A percentile compares a stretch with the other conserved stretches of the same genome.
Conservation (phyloP, 2,797 vertebrate genomes). For the Sebastes ruberrimus region DNA sequence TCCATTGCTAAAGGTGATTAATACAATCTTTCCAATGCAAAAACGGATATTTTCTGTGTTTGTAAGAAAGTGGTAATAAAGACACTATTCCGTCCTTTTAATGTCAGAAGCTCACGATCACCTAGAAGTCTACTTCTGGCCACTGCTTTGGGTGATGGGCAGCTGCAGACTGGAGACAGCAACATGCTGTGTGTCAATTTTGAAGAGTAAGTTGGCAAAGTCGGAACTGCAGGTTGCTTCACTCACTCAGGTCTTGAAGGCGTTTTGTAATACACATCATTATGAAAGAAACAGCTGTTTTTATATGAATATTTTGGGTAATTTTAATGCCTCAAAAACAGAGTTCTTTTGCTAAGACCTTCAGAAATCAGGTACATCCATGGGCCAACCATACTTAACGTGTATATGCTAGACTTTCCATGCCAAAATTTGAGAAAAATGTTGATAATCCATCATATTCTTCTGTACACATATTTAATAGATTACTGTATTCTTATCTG, state of each 20-base stretch:
- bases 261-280: too few relatives aligned
- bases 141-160: not conserved
- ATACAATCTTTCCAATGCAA: not conserved
- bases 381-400: not conserved
- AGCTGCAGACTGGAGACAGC: not conserved
- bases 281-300: not conserved
- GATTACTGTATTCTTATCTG: not conserved
- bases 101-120: not conserved
- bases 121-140: not conserved
- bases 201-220: too few relatives aligned
- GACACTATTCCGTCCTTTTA: not conserved
- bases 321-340: not conserved
- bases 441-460: not conserved
- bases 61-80: not conserved
- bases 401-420: not conserved
- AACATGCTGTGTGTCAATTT: not conserved
- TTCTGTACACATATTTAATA: not conserved
- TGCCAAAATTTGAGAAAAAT: not conserved
- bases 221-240: too few relatives aligned
- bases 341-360: not conserved
- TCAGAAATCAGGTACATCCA: not conserved
- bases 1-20: not conserved
- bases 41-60: not conserved
- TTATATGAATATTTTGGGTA: not conserved
- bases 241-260: too few relatives aligned